Evolutionary conservation across 2,888 invertebrate species (phyloP).

Genomic region (Dryococelus australis): DNA sequence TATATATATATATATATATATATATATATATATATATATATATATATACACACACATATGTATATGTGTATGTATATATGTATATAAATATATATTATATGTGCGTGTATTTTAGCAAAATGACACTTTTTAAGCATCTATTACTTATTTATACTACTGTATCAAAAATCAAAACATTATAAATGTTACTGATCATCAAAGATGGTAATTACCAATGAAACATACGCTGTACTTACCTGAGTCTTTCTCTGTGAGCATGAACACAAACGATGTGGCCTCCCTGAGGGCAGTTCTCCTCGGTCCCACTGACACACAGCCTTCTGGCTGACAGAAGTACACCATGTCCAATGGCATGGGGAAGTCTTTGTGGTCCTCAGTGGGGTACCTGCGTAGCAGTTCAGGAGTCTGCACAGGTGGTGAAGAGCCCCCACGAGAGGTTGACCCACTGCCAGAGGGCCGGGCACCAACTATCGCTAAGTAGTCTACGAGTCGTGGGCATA

Average conservation of each 20-base stretch:
- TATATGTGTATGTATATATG: no score
- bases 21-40: no score
- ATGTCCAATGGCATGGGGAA: slow-evolving; percentile 97
- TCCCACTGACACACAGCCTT: slow-evolving; percentile 94
- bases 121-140: no score
- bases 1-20: no score
- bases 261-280: slow-evolving; percentile 96
- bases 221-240: slow-evolving; percentile 71
- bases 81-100: no score
- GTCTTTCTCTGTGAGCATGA: slow-evolving; percentile 98
- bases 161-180: no score
- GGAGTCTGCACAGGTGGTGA: slow-evolving; percentile 74
- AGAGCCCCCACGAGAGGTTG: slow-evolving; percentile 68
- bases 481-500: slow-evolving; percentile 90
- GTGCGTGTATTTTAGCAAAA: no score
- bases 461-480: slow-evolving; percentile 97
- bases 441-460: slow-evolving; percentile 70
- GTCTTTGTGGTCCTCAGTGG: slow-evolving; percentile 94
- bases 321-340: slow-evolving; percentile 99
- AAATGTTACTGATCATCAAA: no score
- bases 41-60: no score
- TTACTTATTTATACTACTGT: no score
- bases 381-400: slow-evolving; percentile 93
- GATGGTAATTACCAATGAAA: not conserved
- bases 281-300: slow-evolving; percentile 83